phyloP scores from a whole-genome alignment of 2,797 vertebrate genomes.

The Sebastes baramenuke region DNA sequence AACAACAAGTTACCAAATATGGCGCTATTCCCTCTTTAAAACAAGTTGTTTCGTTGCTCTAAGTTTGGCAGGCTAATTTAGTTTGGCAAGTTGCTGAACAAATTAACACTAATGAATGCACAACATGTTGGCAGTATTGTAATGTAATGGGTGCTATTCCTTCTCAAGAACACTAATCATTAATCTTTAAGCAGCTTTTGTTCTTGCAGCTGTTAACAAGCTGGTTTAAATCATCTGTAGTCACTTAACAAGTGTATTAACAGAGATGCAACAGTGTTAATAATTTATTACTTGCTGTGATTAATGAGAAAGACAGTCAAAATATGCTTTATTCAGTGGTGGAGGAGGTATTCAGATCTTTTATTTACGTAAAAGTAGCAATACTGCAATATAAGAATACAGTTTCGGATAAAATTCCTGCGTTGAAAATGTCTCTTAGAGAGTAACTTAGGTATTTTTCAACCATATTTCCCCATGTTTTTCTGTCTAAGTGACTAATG shows the following conservation, averaged over 20 bases:
- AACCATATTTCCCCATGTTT: too few relatives aligned
- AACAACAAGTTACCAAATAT: background rate
- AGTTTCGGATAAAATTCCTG: background rate
- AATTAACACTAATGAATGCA: background rate
- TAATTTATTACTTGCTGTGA: background rate
- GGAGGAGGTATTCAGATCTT: background rate
- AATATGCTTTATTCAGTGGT: background rate
- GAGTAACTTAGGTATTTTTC: too few relatives aligned
- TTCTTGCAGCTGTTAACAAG: slow-evolving; percentile 8
- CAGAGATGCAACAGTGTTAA: background rate
- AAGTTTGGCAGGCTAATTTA: background rate
- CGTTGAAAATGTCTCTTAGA: too few relatives aligned
- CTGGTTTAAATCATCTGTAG: background rate
- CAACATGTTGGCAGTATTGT: background rate
- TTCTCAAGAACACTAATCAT: background rate
- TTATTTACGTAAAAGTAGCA: too few relatives aligned
- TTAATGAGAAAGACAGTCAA: background rate
- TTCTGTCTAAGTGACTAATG: too few relatives aligned
- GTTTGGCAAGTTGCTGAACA: background rate
- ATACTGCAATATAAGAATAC: background rate
- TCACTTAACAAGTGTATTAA: background rate
- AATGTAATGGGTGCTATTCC: background rate
- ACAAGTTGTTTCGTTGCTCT: background rate
- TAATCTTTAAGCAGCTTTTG: background rate
- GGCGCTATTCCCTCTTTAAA: too few relatives aligned